Base-by-base conservation (phyloP, 2,888 invertebrate genomes). In the Aquatica leii region DNA sequence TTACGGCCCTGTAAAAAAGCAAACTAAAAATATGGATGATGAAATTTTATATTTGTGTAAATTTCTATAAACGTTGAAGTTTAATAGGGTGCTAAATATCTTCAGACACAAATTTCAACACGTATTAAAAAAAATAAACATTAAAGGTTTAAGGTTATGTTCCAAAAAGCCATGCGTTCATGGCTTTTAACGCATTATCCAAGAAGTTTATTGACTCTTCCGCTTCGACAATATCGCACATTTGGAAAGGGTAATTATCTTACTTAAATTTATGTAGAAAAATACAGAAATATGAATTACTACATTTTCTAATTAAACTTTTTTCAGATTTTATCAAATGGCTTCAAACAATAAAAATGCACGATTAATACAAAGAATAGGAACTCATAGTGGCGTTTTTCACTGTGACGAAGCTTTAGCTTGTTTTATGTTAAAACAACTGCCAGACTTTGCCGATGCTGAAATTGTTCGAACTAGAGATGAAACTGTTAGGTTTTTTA, bases 371-470 rank as follows among this genome's bases (percentile, higher is more conserved):
- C 76, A 82, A 56, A 83, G 77, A 76, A 91, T 92, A 64, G 92
- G 91, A 5, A 92, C 92, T 0, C 92, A 92, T 71, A 85, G 89
- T 84, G 97, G 97, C 0, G 85, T 86, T 0, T 97, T 97, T 79
- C 97, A 97, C 81, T 96, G 95, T 76, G 97, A 98, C 78, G 97
- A 98, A 81, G 93, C 91, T 0, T 82, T 98, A n/a, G 98, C 97
- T 0, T 97, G 97, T 79, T 95, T 87, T 76, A 89, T 99, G 91
- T 84, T 99, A 14, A 92, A 91, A 77, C 84, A 86, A 52, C 81
- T 98, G 2, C 93, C 95, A 0, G 85, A 89, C 71, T 97, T 91
- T 80, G 86, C 88, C 74, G 86, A 94, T 81, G 93, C 97, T 0
- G 85, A 87, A 69, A 93, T 99, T 62, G 80, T 95, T 5, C 85